Base-by-base conservation (phyloP, 2,797 vertebrate species). In the Malacoctenus gilli region DNA sequence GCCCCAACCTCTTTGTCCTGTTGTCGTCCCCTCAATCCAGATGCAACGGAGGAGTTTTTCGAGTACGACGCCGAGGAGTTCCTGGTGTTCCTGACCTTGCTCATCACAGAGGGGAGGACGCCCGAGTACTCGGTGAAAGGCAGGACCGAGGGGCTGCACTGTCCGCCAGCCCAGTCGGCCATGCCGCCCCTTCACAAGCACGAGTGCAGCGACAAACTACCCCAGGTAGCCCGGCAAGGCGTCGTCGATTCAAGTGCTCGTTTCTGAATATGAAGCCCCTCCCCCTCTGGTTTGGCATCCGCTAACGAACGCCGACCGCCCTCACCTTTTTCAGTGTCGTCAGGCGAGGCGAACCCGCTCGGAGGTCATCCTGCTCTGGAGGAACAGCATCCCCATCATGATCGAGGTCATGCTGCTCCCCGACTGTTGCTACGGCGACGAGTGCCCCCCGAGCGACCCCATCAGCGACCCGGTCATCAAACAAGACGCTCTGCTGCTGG, bases 21-120 rank as follows among this genome's bases (percentile, higher is more conserved):
- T 43, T 38, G n/a, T 40, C 38, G 59, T 50, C 62, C 3, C 59
- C 36, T 54, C 25, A 4, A n/a, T 73, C 30, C 72, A 99, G 97
- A 99, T 87, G 91, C 92, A 35, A 83, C 94, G 13, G 96, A 98
- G 89, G 96, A 99, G 82, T 98, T 96, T 85, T 98, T 98, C 23
- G 97, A 99, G 85, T 98, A 98, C 0, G 96, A 99, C 42, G 93
- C 97, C 0, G 97, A 99, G 88, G 97, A 99, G 85, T 96, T 99
- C 88, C 91, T 99, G 83, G 94, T 95, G 65, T 97, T 96, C 83
- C 89, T 99, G 89, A 96, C 95, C 52, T 84, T 99, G 84, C 89
- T 99, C 77, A 96, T 99, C 87, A 98, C 97, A 0, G 97, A 99
- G 90, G 97, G 97, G 64, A 90, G 97, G 68, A 99, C 95, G 0